Conservation (phyloP, 2,797 vertebrate genomes). For the Martes flavigula region DNA sequence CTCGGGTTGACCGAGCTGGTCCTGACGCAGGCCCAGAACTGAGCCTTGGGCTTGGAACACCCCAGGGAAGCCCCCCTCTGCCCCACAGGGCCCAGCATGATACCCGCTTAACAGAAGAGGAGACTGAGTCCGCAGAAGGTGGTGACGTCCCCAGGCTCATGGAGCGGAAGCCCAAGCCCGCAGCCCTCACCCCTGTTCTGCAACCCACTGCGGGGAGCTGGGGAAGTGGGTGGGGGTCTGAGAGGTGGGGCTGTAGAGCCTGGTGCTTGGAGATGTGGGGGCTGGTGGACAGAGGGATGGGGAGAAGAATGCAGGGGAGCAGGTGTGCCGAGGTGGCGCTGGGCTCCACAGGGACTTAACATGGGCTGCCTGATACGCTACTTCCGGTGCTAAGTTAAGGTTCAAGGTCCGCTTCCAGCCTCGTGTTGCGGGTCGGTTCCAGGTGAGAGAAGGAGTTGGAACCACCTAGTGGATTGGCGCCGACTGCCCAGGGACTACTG, state of each 20-base stretch:
- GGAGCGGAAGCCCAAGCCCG: accelerated
- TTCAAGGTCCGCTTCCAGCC: not conserved
- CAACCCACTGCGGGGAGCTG: not conserved
- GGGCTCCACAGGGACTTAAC: not conserved
- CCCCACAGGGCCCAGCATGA: too few relatives aligned
- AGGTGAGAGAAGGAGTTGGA: not conserved
- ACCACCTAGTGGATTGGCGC: not conserved
- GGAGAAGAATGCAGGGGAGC: not conserved
- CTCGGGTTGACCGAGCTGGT: too few relatives aligned
- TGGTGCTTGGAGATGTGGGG: not conserved
- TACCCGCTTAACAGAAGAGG: not conserved
- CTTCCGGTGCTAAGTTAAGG: not conserved
- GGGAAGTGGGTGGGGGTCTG: not conserved
- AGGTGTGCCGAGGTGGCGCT: not conserved
- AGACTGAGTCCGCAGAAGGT: not conserved
- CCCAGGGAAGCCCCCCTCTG: not conserved
- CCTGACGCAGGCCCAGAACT: too few relatives aligned
- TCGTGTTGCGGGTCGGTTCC: not conserved
- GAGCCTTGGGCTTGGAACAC: not conserved
- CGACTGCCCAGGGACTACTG: too few relatives aligned
- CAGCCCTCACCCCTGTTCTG: not conserved
- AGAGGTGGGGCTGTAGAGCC: not conserved
- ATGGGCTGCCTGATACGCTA: too few relatives aligned
- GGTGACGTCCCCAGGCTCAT: not conserved
- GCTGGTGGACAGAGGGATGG: not conserved